These are phyloP conservation scores for Pelusios castaneus DNA, from an alignment of 2,113 vertebrate species.

Conservation along the genomic window DNA sequence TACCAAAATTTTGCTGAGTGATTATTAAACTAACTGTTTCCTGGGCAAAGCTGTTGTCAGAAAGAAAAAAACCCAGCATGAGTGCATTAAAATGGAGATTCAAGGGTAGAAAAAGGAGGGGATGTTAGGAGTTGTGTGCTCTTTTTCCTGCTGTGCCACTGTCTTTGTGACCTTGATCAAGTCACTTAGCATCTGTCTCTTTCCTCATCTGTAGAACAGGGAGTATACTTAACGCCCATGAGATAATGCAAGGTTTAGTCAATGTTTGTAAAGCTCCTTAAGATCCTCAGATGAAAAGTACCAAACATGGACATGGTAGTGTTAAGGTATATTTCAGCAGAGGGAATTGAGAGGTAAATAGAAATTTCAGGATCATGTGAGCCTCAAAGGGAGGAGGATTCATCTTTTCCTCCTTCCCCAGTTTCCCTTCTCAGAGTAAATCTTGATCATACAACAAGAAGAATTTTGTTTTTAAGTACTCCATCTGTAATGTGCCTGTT, in stretches of 20 bases:
- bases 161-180: not conserved
- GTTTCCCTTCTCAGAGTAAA: not conserved
- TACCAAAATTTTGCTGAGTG: not conserved
- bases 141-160: not conserved
- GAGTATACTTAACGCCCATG: not conserved
- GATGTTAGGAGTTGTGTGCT: not conserved
- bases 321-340: not conserved
- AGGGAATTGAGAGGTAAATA: not conserved
- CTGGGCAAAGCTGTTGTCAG: not conserved
- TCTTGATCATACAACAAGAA: not conserved
- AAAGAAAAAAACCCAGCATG: not conserved
- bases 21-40: not conserved
- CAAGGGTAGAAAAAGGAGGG: not conserved
- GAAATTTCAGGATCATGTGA: not conserved
- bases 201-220: not conserved
- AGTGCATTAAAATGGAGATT: not conserved
- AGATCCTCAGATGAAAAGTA: conserved; percentile 6
- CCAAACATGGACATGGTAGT: not conserved
- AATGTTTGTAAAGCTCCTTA: not conserved
- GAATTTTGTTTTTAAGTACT: not conserved
- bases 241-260: not conserved
- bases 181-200: not conserved
- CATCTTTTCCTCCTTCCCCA: not conserved
- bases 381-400: not conserved
- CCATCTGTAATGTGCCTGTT: not conserved